Base-by-base conservation (phyloP, 2,113 vertebrate species). In the Crotalus viridis region DNA sequence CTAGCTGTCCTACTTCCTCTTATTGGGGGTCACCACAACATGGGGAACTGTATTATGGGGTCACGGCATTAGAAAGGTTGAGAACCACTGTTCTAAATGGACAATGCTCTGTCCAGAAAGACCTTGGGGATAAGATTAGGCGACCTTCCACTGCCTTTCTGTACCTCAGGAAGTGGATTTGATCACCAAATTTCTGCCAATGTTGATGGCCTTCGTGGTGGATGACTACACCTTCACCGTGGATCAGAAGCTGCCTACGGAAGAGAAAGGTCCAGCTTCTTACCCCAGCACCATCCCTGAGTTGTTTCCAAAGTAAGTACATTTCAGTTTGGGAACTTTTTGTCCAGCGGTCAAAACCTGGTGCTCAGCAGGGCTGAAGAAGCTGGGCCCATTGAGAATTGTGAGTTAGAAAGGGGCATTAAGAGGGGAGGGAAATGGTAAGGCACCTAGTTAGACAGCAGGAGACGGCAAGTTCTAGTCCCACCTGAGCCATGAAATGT, bases 121-220 rank as follows among this genome's bases (percentile, higher is more conserved):
- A 21, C 51, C 2, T 55, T 19, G 19, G 33, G 48, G 13, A 1
- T 15, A 2, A n/a, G 0, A 7, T 81, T 22, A 8, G 33, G 13
- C 13, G 21, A 54, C 46, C 12, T 22, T 26, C 28, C 0, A 0
- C 52, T 88, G 87, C 46, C n/a, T 26, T 33, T 64, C 2, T 5
- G 10, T 57, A 10, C 86, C 28, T 5, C 90, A 99, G 99, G 99
- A 99, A 93, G 92, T 97, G 12, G 99, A 99, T 93, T 95, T 99
- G 87, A 98, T 99, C 96, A 99, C 99, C 0, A 98, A 97, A 95
- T 99, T 99, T 96, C 97, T 99, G 93, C 99, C 99, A 0, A 98
- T 98, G 93, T 98, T 99, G 97, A 99, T 99, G 99, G 98, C 99
- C 4, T 98, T 99, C 4, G 98, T 99, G 95, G 99, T 99, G 90